Evolutionary conservation across 2,888 invertebrate species (phyloP).

Genomic region (Troides helena): DNA sequence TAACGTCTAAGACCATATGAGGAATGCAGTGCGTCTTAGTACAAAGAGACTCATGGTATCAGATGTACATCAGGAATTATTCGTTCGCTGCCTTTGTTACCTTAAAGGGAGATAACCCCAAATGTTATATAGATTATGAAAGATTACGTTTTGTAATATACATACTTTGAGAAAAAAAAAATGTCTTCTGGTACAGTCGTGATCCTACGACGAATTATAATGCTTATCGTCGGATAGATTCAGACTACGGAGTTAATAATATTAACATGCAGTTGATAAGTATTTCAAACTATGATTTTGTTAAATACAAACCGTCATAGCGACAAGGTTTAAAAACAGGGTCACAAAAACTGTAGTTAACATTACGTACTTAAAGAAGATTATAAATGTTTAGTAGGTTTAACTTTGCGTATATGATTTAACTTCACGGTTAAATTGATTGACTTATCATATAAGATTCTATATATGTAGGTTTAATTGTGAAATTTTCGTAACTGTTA

Average conservation of each 20-base stretch:
- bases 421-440: too few relatives aligned
- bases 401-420: too few relatives aligned
- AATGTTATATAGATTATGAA: slow-evolving; percentile 36
- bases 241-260: slow-evolving; percentile 34
- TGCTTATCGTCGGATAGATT: slow-evolving; percentile 27
- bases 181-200: slow-evolving; percentile 14
- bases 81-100: slow-evolving; percentile 39
- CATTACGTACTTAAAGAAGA: too few relatives aligned
- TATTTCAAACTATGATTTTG: background rate
- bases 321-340: too few relatives aligned
- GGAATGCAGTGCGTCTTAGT: slow-evolving; percentile 41
- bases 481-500: too few relatives aligned
- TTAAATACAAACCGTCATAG: background rate
- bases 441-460: too few relatives aligned
- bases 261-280: background rate
- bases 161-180: slow-evolving; percentile 2
- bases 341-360: too few relatives aligned
- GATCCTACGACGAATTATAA: slow-evolving; percentile 9
- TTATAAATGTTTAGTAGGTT: too few relatives aligned
- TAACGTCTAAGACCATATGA: slow-evolving; percentile 36
- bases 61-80: slow-evolving; percentile 42
- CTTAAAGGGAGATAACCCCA: slow-evolving; percentile 41
- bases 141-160: slow-evolving; percentile 29
- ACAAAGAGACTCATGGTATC: slow-evolving; percentile 41
- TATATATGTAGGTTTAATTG: too few relatives aligned